Evolutionary conservation across 2,888 invertebrate species (phyloP).

Genomic region (Steinernema carpocapsae): DNA sequence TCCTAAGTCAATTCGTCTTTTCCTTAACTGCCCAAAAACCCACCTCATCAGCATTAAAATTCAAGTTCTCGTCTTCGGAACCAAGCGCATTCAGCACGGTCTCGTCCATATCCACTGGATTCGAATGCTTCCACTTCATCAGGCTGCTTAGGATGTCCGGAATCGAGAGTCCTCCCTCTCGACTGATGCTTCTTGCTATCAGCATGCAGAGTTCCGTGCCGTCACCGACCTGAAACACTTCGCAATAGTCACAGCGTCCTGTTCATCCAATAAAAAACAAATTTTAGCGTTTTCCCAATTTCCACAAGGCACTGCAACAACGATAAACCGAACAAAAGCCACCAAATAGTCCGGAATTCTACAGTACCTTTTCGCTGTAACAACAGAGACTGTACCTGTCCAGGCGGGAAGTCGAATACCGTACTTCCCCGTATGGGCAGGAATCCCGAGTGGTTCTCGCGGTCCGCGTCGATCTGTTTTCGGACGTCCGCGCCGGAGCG

Average conservation of each 20-base stretch:
- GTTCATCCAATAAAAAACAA: neutral
- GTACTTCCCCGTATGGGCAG: constrained; percentile 40
- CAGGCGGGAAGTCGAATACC: constrained; percentile 43
- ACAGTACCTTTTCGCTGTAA: constrained; percentile 6
- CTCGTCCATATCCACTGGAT: constrained; percentile 39
- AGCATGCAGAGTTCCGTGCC: constrained; percentile 42
- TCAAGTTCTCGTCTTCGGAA: constrained; percentile 39
- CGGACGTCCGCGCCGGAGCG: constrained; percentile 37
- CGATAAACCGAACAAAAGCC: neutral
- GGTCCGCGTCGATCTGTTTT: constrained; percentile 37
- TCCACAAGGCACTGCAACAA: constrained; percentile 1
- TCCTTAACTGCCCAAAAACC: too few species aligned
- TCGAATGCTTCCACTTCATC: constrained; percentile 40
- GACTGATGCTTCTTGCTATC: constrained; percentile 36
- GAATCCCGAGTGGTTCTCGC: constrained; percentile 36
- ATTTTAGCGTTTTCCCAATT: neutral
- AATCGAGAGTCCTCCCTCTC: constrained; percentile 30
- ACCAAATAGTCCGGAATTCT: neutral
- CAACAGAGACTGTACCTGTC: constrained; percentile 38
- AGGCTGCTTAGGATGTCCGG: constrained; percentile 38
- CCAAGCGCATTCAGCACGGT: constrained; percentile 39
- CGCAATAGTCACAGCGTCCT: neutral
- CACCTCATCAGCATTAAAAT: constrained; percentile 21
- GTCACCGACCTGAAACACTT: constrained; percentile 37
- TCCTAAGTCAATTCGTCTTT: too few species aligned